Percentiles rank a stretch among this genome's conserved stretches.
Evolutionary conservation across 2,888 invertebrate species (phyloP).

Genomic region (Volucella bombylans): DNA sequence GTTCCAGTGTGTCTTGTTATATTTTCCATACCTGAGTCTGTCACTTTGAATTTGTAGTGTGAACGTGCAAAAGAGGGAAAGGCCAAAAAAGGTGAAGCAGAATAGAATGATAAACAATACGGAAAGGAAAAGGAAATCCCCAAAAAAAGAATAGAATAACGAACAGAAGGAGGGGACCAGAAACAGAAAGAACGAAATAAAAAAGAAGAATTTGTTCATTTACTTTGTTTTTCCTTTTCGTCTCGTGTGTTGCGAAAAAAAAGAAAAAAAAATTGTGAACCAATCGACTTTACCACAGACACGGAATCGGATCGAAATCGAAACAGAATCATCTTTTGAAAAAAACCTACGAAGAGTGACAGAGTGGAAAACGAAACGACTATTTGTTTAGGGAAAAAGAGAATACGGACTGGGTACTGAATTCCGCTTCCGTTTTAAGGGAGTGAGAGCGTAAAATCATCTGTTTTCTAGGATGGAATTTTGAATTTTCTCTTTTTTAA

Average conservation of each 20-base stretch:
- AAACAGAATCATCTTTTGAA: slow-evolving; percentile 1
- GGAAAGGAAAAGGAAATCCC: slow-evolving; percentile 56
- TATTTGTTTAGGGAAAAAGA: background rate
- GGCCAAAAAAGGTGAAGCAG: slow-evolving; percentile 13
- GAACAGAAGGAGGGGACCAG: slow-evolving; percentile 5
- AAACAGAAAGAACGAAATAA: slow-evolving; percentile 14
- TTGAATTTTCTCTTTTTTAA: slow-evolving; percentile 43
- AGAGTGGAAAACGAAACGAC: slow-evolving; percentile 38
- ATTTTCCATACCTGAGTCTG: slow-evolving; percentile 13
- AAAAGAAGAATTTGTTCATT: too few species aligned
- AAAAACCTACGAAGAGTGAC: background rate
- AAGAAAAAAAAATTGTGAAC: slow-evolving; percentile 46
- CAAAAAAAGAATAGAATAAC: slow-evolving; percentile 15
- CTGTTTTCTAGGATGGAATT: slow-evolving; percentile 66
- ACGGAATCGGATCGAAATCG: slow-evolving; percentile 10
- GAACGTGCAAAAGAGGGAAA: slow-evolving; percentile 9
- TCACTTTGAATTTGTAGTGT: slow-evolving; percentile 11
- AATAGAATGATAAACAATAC: slow-evolving; percentile 44
- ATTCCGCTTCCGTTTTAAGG: slow-evolving; percentile 15
- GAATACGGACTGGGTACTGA: slow-evolving; percentile 26
- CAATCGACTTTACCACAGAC: slow-evolving; percentile 29
- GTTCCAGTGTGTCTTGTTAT: background rate
- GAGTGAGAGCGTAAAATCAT: slow-evolving; percentile 53
- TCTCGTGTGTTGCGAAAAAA: slow-evolving; percentile 11
- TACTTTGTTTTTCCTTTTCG: background rate